These are phyloP conservation scores for Atherix ibis DNA, from an alignment of 2,888 invertebrate genomes.

Conservation along the genomic window DNA sequence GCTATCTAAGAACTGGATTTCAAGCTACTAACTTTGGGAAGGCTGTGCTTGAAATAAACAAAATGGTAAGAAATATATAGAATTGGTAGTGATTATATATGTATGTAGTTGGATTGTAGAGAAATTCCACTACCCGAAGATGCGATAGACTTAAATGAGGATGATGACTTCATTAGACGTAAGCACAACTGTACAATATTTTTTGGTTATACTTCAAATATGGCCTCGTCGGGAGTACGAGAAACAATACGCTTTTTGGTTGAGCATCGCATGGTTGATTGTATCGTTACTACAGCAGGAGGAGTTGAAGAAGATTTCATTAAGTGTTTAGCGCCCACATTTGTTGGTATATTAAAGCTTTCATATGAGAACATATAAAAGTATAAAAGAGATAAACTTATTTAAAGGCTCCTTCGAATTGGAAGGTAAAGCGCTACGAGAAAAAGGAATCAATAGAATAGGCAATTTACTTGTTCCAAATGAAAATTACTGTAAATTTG, in stretches of 20 bases:
- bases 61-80: constrained; percentile 47
- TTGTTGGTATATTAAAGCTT: constrained; percentile 42
- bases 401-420: constrained; percentile 53
- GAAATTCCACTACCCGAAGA: constrained; percentile 51
- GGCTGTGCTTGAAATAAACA: constrained; percentile 80
- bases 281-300: constrained; percentile 93
- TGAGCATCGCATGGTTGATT: constrained; percentile 80
- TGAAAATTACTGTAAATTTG: constrained; percentile 94
- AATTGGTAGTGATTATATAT: constrained; percentile 9
- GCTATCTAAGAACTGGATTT: constrained; percentile 76
- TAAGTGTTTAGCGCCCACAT: constrained; percentile 93
- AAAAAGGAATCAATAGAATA: constrained; percentile 65
- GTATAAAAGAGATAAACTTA: no score
- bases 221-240: constrained; percentile 87
- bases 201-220: constrained; percentile 92
- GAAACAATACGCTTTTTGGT: constrained; percentile 81
- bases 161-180: constrained; percentile 64
- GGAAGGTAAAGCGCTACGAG: constrained; percentile 60
- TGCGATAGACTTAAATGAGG: constrained; percentile 48
- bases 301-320: constrained; percentile 98
- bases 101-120: constrained; percentile 48
- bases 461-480: constrained; percentile 95
- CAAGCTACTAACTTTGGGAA: constrained; percentile 92
- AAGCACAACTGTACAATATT: constrained; percentile 85
- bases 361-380: not conserved